phyloP scores from a whole-genome alignment of 2,888 invertebrate species.

The Xanthorhoe spadicearia region DNA sequence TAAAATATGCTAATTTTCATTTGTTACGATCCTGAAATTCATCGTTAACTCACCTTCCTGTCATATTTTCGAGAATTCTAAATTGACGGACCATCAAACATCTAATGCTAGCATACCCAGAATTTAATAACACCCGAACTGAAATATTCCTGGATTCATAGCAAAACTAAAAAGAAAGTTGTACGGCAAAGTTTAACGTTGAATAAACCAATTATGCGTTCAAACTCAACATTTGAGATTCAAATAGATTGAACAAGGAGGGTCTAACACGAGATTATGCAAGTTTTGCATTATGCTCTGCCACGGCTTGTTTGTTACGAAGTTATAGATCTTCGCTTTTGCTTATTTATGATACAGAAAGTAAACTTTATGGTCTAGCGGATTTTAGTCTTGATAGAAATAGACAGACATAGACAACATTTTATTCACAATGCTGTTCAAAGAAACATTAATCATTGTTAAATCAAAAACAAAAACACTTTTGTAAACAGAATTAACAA shows the following conservation, averaged over 20 bases:
- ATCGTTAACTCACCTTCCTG: too few species aligned
- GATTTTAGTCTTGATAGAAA: too few species aligned
- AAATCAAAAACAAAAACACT: too few species aligned
- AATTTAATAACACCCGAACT: constrained; percentile 56
- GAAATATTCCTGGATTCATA: constrained; percentile 30
- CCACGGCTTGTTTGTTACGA: constrained; percentile 9
- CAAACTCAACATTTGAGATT: constrained; percentile 30
- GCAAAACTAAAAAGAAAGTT: constrained; percentile 36
- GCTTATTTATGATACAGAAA: too few species aligned
- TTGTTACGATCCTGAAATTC: too few species aligned
- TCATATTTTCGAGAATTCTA: neutral
- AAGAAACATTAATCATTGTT: too few species aligned
- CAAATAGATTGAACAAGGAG: constrained; percentile 32
- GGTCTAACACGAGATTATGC: constrained; percentile 29
- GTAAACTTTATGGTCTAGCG: too few species aligned
- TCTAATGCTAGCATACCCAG: constrained; percentile 27
- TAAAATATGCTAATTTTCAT: too few species aligned
- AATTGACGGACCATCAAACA: neutral
- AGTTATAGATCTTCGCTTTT: neutral
- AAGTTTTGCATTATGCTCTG: constrained; percentile 24
- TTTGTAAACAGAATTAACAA: too few species aligned
- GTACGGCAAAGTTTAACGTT: constrained; percentile 35
- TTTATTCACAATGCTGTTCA: too few species aligned
- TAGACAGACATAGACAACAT: too few species aligned
- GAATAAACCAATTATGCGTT: constrained; percentile 34